Percentiles rank a stretch among this genome's conserved stretches.
Conservation (phyloP, 2,797 vertebrate species). For the Danio jaintianensis region DNA sequence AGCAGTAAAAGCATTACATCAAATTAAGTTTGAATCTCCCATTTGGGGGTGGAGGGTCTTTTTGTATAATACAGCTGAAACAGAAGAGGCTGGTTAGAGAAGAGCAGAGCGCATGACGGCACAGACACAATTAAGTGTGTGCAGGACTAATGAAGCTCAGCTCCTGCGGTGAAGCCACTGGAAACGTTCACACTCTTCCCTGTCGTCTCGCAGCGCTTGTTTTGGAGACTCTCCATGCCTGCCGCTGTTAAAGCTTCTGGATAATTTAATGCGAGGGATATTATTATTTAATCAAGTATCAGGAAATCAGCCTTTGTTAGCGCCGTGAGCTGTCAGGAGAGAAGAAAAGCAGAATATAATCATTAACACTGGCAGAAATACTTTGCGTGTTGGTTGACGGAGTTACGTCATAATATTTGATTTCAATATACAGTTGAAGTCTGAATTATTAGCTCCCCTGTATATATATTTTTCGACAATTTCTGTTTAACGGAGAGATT, state of each 20-base stretch:
- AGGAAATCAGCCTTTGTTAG: slow-evolving; percentile 60
- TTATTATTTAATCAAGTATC: slow-evolving; percentile 65
- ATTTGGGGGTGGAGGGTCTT: not conserved
- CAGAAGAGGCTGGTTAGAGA: slow-evolving; percentile 3
- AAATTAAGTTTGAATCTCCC: no score
- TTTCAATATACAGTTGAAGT: not conserved
- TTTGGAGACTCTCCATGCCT: not conserved
- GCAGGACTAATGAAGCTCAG: slow-evolving; percentile 21
- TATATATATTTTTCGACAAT: no score
- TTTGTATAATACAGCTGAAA: not conserved
- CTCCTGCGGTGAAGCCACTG: slow-evolving; percentile 6
- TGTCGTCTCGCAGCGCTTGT: slow-evolving; percentile 2
- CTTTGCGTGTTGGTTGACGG: not conserved
- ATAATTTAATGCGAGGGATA: slow-evolving; percentile 60
- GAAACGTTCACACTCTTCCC: slow-evolving; percentile 20
- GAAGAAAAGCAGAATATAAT: not conserved
- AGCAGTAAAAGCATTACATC: no score
- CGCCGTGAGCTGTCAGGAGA: slow-evolving; percentile 35
- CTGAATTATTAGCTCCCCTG: no score
- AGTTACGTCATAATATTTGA: no score
- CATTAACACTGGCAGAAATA: slow-evolving; percentile 1
- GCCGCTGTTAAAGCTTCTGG: slow-evolving; percentile 39
- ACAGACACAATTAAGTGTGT: slow-evolving; percentile 35
- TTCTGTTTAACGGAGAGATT: no score
- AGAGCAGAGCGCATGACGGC: slow-evolving; percentile 24